Conservation (phyloP, 1,140 invertebrate genomes). For the Pogonus chalceus region DNA sequence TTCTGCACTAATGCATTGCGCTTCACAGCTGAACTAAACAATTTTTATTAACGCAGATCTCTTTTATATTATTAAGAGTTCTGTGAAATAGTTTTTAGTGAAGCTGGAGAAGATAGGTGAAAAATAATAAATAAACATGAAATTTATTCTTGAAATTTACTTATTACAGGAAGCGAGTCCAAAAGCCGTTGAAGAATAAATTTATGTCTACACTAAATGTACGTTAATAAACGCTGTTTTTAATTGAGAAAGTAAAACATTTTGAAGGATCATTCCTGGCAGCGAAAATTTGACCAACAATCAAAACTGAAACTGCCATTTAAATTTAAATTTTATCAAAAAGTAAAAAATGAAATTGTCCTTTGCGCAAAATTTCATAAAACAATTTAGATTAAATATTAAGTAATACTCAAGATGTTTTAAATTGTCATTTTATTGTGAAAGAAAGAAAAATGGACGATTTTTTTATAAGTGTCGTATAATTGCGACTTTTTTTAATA, state of each 20-base stretch:
- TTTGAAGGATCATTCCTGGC: slow-evolving; percentile 26
- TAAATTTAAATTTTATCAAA: slow-evolving; percentile 15
- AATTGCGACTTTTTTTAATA: slow-evolving; percentile 25
- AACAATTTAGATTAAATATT: slow-evolving; percentile 16
- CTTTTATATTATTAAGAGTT: neutral
- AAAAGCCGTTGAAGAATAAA: slow-evolving; percentile 26
- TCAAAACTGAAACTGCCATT: slow-evolving; percentile 17
- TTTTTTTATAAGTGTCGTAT: slow-evolving; percentile 27
- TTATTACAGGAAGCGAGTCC: slow-evolving; percentile 24
- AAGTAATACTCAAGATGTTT: slow-evolving; percentile 24
- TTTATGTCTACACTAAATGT: slow-evolving; percentile 10
- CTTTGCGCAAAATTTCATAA: slow-evolving; percentile 22
- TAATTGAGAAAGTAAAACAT: slow-evolving; percentile 17
- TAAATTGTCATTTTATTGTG: slow-evolving; percentile 25
- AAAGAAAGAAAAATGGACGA: slow-evolving; percentile 26
- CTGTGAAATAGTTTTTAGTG: slow-evolving; percentile 10
- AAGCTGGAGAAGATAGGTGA: slow-evolving; percentile 10
- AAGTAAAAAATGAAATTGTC: slow-evolving; percentile 17
- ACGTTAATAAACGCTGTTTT: slow-evolving; percentile 22
- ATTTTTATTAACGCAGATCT: neutral
- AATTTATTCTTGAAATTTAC: slow-evolving; percentile 4
- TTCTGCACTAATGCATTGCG: too few species aligned
- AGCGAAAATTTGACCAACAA: slow-evolving; percentile 24
- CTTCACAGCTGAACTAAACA: neutral
- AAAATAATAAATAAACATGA: slow-evolving; percentile 9